Conservation (phyloP, 2,113 vertebrate species). For the Phoxinus phoxinus region DNA sequence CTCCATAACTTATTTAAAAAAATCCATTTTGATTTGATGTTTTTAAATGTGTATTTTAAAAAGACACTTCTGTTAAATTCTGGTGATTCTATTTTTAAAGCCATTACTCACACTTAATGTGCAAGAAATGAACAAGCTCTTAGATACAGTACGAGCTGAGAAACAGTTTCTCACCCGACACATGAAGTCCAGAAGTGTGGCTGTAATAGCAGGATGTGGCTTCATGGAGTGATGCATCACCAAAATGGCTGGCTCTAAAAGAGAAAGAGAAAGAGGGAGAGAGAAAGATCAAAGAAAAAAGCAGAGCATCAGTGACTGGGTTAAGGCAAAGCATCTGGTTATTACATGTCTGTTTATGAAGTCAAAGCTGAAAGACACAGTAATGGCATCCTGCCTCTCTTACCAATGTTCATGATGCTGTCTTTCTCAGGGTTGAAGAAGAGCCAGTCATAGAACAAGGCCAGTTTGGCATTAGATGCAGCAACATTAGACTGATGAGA, state of each 20-base stretch:
- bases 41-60: not conserved
- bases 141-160: not conserved
- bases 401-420: conserved; percentile 99
- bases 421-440: conserved; percentile 98
- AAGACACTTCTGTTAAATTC: not conserved
- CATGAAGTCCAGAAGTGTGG: conserved; percentile 97
- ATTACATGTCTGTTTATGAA: not conserved
- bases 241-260: conserved; percentile 91
- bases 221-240: conserved; percentile 99
- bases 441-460: conserved; percentile 97
- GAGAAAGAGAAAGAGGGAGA: not conserved
- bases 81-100: not conserved
- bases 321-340: conserved; percentile 23
- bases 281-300: not conserved
- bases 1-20: not conserved
- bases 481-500: conserved; percentile 91
- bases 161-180: conserved; percentile 83
- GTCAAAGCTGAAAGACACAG: not conserved
- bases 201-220: conserved; percentile 96
- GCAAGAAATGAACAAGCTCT: not conserved
- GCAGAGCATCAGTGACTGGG: not conserved
- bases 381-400: conserved; percentile 24
- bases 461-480: conserved; percentile 96
- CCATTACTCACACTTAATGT: not conserved
- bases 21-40: not conserved